These are phyloP conservation scores for Tenrec ecaudatus DNA, from an alignment of 2,113 vertebrate genomes.

Conservation along the genomic window DNA sequence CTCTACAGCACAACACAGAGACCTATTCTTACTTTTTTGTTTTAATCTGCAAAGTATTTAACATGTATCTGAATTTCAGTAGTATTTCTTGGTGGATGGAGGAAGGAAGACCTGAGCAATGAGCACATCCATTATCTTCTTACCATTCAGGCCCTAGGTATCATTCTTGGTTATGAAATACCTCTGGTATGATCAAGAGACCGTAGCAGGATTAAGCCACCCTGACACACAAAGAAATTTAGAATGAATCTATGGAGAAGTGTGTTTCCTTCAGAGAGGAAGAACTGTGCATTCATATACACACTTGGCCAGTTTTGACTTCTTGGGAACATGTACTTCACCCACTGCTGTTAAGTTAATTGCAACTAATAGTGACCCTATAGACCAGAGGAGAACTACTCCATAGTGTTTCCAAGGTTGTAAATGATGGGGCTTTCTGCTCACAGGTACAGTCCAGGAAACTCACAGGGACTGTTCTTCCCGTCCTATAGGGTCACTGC, in stretches of 20 bases:
- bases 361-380: background rate
- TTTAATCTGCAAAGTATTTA: slow-evolving; percentile 51
- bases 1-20: slow-evolving; percentile 25
- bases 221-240: slow-evolving; percentile 47
- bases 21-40: slow-evolving; percentile 36
- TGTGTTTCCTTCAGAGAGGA: background rate
- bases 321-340: background rate
- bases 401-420: background rate
- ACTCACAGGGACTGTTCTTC: too few species aligned
- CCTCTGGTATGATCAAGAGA: slow-evolving; percentile 57
- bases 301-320: background rate
- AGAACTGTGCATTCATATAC: background rate
- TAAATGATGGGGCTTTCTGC: too few species aligned
- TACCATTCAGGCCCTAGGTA: slow-evolving; percentile 39
- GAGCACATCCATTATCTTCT: slow-evolving; percentile 53
- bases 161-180: slow-evolving; percentile 54
- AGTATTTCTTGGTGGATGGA: background rate
- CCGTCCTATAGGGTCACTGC: too few species aligned
- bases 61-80: slow-evolving; percentile 37
- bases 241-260: background rate
- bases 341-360: background rate
- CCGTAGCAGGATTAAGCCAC: slow-evolving; percentile 67
- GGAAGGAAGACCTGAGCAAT: background rate
- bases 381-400: background rate
- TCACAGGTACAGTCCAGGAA: too few species aligned